Conservation (phyloP, 35 echinoderm and acorn worm species). For the Ophiothrix spiculata region DNA sequence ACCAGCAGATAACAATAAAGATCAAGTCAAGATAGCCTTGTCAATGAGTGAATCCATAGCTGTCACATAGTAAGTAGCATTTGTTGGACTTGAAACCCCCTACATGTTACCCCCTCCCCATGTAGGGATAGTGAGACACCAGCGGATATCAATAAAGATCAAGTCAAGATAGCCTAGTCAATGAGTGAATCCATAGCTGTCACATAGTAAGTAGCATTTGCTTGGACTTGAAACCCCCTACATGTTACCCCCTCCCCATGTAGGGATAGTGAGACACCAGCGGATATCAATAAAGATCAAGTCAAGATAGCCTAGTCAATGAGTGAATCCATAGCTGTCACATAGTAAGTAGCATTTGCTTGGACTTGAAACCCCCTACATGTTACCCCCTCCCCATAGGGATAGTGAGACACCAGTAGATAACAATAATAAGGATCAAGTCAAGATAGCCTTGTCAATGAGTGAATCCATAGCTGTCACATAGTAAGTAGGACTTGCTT, state of each 20-base stretch:
- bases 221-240: neutral
- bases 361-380: neutral
- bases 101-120: too few relatives aligned
- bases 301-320: constrained; percentile 93
- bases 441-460: constrained; percentile 94
- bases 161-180: constrained; percentile 88
- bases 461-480: constrained; percentile 90
- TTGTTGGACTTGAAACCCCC: too few relatives aligned
- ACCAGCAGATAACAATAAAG: constrained; percentile 47
- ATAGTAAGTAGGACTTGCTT: constrained; percentile 58
- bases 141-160: constrained; percentile 46
- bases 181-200: constrained; percentile 93
- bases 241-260: too few relatives aligned
- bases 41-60: constrained; percentile 97
- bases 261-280: constrained; percentile 89
- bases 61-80: constrained; percentile 90
- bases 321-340: constrained; percentile 89
- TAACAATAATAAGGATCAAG: constrained; percentile 44
- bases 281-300: constrained; percentile 43
- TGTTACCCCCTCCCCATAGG: too few relatives aligned
- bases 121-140: constrained; percentile 89
- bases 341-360: constrained; percentile 62
- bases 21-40: constrained; percentile 84
- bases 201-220: constrained; percentile 67
- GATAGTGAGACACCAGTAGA: constrained; percentile 80